Base-by-base conservation (phyloP, 2,888 invertebrate species). In the Diachrysia chrysitis region DNA sequence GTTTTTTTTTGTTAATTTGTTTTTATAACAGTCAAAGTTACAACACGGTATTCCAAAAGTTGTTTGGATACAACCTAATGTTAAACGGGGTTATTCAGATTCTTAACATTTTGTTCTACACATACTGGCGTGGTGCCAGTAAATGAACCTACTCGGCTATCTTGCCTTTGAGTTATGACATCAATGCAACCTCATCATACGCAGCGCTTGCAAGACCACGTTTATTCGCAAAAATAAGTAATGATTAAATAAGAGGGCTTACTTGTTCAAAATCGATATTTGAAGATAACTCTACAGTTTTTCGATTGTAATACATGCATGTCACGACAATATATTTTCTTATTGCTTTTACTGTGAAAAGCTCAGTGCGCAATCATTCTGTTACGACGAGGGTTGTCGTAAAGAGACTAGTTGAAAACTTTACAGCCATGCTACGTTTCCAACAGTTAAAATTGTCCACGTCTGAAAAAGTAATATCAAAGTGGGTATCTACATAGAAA, bases 391-490 rank as follows among this genome's bases (percentile, higher is more conserved):
- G 87, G 83, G 81, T 83, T 84, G 85, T 90, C 92, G 88, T 93
- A 92, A 93, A 93, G 91, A 87, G 91, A 91, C 90, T 91, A 88
- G 90, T 87, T 86, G 83, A 87, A 82, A 91, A 88, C 89, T 93
- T 93, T 92, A 93, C 89, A 88, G 85, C 89, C 81, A 77, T 76
- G 81, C 83, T 84, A 82, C 85, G 85, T 82, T 88, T 80, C 70
- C 81, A 79, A 82, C 87, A 85, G 87, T 90, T 89, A 88, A 87
- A 90, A 90, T 83, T 86, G 86, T 87, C 85, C 82, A 86, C 81
- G 83, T 68, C 69, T 77, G 88, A 90, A 89, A 87, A 89, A 83
- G 82, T 81, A 78, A 81, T 79, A 73, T 73, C 54, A 60, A 69
- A 69, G 60, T 57, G 48, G 42, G 54, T 58, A 62, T n/a, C 42